Conservation (phyloP, 2,888 invertebrate genomes). For the Andrena marginata region DNA sequence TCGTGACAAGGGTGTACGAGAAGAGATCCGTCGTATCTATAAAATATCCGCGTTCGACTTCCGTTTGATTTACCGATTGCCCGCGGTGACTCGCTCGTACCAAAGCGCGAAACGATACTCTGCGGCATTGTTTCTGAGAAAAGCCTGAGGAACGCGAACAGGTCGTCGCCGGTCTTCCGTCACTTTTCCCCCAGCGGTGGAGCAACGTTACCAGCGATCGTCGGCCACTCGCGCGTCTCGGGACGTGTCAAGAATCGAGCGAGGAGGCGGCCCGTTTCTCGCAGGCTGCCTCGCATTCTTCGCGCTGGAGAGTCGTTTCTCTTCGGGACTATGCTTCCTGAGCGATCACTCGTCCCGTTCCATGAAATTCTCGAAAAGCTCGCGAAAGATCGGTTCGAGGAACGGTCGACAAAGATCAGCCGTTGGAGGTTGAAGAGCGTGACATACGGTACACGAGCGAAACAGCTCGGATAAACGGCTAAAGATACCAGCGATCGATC, state of each 20-base stretch:
- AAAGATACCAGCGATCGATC: slow-evolving; percentile 40
- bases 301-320: slow-evolving; percentile 29
- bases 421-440: slow-evolving; percentile 50
- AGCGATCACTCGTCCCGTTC: slow-evolving; percentile 43
- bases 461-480: slow-evolving; percentile 48
- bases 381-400: slow-evolving; percentile 30
- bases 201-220: slow-evolving; percentile 21
- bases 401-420: slow-evolving; percentile 45
- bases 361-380: slow-evolving; percentile 58
- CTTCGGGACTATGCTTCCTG: slow-evolving; percentile 9
- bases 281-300: slow-evolving; percentile 44
- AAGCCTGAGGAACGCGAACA: slow-evolving; percentile 54
- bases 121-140: slow-evolving; percentile 52
- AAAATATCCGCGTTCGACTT: slow-evolving; percentile 32
- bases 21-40: neutral
- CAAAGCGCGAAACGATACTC: slow-evolving; percentile 43
- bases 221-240: slow-evolving; percentile 8
- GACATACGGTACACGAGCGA: slow-evolving; percentile 57
- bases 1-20: slow-evolving; percentile 15
- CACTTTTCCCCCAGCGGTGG: slow-evolving; percentile 41
- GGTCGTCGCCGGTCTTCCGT: slow-evolving; percentile 16
- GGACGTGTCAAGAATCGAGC: slow-evolving; percentile 51
- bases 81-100: slow-evolving; percentile 28
- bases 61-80: slow-evolving; percentile 37
- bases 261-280: slow-evolving; percentile 5